Conservation (phyloP, 2,888 invertebrate species). For the Mactromeris polynyma region DNA sequence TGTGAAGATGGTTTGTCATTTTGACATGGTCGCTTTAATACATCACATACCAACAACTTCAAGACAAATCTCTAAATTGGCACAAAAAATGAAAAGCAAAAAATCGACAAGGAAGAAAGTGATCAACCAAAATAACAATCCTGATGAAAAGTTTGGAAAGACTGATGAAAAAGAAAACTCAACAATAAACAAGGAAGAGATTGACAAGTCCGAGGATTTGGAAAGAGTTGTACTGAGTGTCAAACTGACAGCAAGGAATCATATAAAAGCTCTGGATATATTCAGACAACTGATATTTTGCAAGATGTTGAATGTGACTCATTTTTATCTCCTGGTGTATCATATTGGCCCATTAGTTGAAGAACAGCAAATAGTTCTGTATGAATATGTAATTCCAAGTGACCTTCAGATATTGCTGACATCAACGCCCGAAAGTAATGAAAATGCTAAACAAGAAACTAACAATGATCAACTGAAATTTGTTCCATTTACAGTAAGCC, state of each 20-base stretch:
- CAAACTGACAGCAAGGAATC: constrained; percentile 64
- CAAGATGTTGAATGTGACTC: constrained; percentile 45
- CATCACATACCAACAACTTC: constrained; percentile 4
- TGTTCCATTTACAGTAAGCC: constrained; percentile 48
- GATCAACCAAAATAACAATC: background rate
- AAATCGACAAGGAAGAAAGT: background rate
- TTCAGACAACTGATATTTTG: constrained; percentile 60
- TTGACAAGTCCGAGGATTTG: background rate
- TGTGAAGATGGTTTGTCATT: constrained; percentile 25
- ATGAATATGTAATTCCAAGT: constrained; percentile 59
- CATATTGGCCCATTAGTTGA: constrained; percentile 72
- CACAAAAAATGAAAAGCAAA: background rate
- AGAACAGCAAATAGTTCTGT: constrained; percentile 68
- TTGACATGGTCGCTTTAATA: constrained; percentile 53
- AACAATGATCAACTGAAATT: background rate
- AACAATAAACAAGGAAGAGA: background rate
- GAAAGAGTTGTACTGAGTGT: constrained; percentile 56
- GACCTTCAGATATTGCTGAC: constrained; percentile 36
- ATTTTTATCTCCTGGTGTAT: constrained; percentile 62
- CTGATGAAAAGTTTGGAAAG: background rate
- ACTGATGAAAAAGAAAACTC: background rate
- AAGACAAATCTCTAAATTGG: background rate
- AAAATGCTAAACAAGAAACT: background rate
- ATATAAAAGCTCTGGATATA: constrained; percentile 59
- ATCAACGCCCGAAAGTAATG: background rate